Evolutionary conservation across 2,113 vertebrate genomes (phyloP), one percentile per base, ranked within the genome.

Genomic region (Casuarius casuarius): DNA sequence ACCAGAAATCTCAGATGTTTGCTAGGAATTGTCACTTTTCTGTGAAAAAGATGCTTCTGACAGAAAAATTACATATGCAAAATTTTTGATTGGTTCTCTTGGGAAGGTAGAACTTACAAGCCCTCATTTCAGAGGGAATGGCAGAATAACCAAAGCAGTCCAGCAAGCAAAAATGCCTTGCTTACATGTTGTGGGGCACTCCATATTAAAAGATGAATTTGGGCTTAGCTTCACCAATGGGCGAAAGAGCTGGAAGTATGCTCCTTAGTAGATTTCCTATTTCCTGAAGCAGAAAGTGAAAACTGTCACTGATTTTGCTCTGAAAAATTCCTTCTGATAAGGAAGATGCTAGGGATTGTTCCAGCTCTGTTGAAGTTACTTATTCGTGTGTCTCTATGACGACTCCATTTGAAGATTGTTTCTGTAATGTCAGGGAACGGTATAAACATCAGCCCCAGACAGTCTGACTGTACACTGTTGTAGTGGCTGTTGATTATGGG

Each of bases 31-130:
- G 10, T 33, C 4, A 38, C 3, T 1, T 28, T 35, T 19, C 21
- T 56, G 5, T 14, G 40, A 20, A 18, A 35, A 5, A 7, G 4
- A 79, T 81, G 9, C 10, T 78, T 63, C 15, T 67, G 31, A 59
- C 22, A 63, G 7, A 22, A 2, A 0, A 40, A 68, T 46, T 83
- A 21, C 42, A 48, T 61, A 12, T 0, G 0, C 9, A 68, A 71
- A 75, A 42, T 1, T 75, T 82, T 58, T 14, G 0, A 0, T 58
- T 77, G 14, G 35, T n/a, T 4, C 17, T 51, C 13, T 59, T 68
- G 49, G 63, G 44, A 68, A 61, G 42, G n/a, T 13, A 49, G n/a
- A 51, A 61, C 54, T 54, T 26, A n/a, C 35, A 35, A 63, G 46
- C n/a, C 48, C 25, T 38, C 44, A 10, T 7, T 75, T 94, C 21